Evolutionary conservation across 2,888 invertebrate species (phyloP).

Genomic region (Drosophila acutilabella): DNA sequence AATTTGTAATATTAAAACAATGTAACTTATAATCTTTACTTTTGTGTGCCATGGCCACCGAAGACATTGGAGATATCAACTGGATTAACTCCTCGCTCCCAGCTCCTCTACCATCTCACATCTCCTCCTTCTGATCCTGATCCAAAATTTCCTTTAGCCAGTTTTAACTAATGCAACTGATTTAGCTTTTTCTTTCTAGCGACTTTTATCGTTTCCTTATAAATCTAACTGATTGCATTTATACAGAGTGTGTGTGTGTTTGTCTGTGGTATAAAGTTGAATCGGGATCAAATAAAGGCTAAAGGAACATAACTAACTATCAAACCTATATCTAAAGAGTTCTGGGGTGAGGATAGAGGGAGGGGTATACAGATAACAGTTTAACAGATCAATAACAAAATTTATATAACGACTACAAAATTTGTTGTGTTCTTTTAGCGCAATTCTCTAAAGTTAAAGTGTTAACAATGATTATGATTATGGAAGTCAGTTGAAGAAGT

Average conservation of each 20-base stretch:
- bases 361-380: background rate
- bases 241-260: slow-evolving; percentile 71
- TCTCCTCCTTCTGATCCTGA: background rate
- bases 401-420: slow-evolving; percentile 36
- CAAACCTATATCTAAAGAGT: slow-evolving; percentile 19
- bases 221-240: slow-evolving; percentile 79
- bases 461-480: slow-evolving; percentile 81
- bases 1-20: slow-evolving; percentile 78
- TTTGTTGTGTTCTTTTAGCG: slow-evolving; percentile 62
- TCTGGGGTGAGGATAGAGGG: background rate
- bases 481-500: slow-evolving; percentile 79
- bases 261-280: slow-evolving; percentile 57
- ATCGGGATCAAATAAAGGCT: slow-evolving; percentile 27
- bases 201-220: slow-evolving; percentile 57
- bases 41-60: slow-evolving; percentile 42
- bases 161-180: slow-evolving; percentile 55
- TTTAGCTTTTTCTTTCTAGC: slow-evolving; percentile 30
- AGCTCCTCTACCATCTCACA: background rate
- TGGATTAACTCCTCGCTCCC: slow-evolving; percentile 1
- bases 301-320: slow-evolving; percentile 21
- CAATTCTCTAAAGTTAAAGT: slow-evolving; percentile 76
- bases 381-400: slow-evolving; percentile 9
- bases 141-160: slow-evolving; percentile 9
- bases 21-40: slow-evolving; percentile 71
- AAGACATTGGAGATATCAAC: slow-evolving; percentile 17